Conservation (phyloP, 2,888 invertebrate genomes). For the Agrilus mali region DNA sequence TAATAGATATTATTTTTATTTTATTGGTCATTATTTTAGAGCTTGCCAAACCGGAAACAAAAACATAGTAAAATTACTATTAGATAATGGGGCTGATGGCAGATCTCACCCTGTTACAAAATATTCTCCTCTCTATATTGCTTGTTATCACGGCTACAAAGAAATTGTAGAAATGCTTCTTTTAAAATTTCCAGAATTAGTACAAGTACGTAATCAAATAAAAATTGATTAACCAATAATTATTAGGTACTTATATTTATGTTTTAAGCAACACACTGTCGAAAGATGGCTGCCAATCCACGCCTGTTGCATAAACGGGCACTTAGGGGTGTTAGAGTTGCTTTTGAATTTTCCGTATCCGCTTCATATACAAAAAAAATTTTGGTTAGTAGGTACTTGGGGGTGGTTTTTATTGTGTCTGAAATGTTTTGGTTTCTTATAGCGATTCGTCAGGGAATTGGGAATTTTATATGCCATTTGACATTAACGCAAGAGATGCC, state of each 20-base stretch:
- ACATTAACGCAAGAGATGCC: conserved; percentile 82
- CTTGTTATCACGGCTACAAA: conserved; percentile 73
- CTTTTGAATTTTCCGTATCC: conserved; percentile 78
- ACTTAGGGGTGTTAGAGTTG: conserved; percentile 61
- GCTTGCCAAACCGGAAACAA: conserved; percentile 78
- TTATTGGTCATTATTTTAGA: conserved; percentile 35
- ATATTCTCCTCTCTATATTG: conserved; percentile 85
- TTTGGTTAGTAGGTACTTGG: conserved; percentile 31
- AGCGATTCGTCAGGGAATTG: conserved; percentile 61
- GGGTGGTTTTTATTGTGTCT: too few relatives aligned
- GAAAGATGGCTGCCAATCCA: conserved; percentile 89
- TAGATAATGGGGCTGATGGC: conserved; percentile 78
- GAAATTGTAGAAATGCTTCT: conserved; percentile 66
- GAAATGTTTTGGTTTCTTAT: conserved; percentile 17
- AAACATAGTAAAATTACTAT: conserved; percentile 61
- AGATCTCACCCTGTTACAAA: conserved; percentile 81
- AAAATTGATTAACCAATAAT: not conserved
- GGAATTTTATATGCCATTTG: conserved; percentile 83
- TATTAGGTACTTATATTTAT: conserved; percentile 9
- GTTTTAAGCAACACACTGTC: conserved; percentile 61
- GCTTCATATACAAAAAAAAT: conserved; percentile 48
- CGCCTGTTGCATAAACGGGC: conserved; percentile 84
- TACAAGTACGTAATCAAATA: conserved; percentile 40
- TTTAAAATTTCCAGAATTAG: conserved; percentile 71
- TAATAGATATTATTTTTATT: not conserved